Percentiles rank a stretch among this genome's conserved stretches.
Conservation (phyloP, 2,113 vertebrate species). For the Salvelinus alpinus region DNA sequence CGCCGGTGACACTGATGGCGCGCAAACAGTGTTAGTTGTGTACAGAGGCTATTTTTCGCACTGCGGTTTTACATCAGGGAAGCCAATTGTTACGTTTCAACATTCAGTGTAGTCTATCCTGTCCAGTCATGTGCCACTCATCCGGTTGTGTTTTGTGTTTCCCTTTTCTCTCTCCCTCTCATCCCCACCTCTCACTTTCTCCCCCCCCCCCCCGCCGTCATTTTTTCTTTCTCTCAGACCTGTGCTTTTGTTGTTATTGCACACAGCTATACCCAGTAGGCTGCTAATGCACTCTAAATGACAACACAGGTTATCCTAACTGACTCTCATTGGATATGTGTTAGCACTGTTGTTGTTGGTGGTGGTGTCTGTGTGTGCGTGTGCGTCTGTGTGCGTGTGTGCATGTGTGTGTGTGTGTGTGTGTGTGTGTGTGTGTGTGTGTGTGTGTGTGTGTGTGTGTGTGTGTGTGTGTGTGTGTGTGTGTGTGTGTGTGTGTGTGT, state of each 20-base stretch:
- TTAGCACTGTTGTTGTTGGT: neutral
- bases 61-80: too few relatives aligned
- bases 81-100: too few relatives aligned
- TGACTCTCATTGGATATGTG: slow-evolving; percentile 8
- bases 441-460: neutral
- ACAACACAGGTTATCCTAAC: slow-evolving; percentile 46
- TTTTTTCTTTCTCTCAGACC: neutral
- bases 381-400: neutral
- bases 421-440: neutral
- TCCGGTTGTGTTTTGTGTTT: too few relatives aligned
- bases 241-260: slow-evolving; percentile 27
- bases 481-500: slow-evolving; percentile 20
- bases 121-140: too few relatives aligned
- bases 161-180: neutral
- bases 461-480: too few relatives aligned
- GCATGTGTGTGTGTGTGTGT: too few relatives aligned
- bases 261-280: slow-evolving; percentile 38
- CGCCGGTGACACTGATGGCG: neutral
- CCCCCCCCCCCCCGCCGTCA: neutral
- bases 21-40: neutral
- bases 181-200: neutral
- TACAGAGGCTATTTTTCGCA: neutral
- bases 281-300: slow-evolving; percentile 50
- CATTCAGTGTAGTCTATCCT: too few relatives aligned
- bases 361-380: neutral